phyloP scores from a whole-genome alignment of 2,113 vertebrate genomes.

The Poeciliopsis turrubarensis region DNA sequence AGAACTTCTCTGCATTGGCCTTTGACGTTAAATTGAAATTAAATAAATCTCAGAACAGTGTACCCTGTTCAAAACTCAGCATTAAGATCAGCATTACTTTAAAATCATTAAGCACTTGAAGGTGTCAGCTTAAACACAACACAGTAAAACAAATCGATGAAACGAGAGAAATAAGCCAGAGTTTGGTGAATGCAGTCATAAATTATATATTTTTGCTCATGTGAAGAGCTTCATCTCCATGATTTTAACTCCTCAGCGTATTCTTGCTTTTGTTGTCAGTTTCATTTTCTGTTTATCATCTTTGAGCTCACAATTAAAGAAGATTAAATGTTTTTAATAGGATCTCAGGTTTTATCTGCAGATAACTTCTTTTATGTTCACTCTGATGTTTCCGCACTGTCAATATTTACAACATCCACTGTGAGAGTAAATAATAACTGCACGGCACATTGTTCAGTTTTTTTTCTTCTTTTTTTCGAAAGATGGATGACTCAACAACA shows the following conservation, averaged over 20 bases:
- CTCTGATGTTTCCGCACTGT: background rate
- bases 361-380: background rate
- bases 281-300: background rate
- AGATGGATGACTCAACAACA: conserved; percentile 17
- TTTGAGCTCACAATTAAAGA: background rate
- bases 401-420: conserved; percentile 12
- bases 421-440: conserved; percentile 24
- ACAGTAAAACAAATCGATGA: too few relatives aligned
- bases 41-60: too few relatives aligned
- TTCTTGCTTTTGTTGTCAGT: background rate
- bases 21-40: too few relatives aligned
- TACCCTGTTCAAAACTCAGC: too few relatives aligned
- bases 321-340: background rate
- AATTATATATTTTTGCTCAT: background rate
- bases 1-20: too few relatives aligned
- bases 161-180: too few relatives aligned
- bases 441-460: background rate
- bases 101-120: too few relatives aligned
- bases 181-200: too few relatives aligned
- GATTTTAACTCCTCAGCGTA: background rate
- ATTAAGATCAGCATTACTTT: background rate
- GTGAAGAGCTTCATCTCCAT: too few relatives aligned
- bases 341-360: background rate
- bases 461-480: conserved; percentile 2
- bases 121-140: too few relatives aligned